Percentiles rank a stretch among this genome's conserved stretches.
Conservation (phyloP, 1,140 invertebrate genomes). For the Listronotus bonariensis region DNA sequence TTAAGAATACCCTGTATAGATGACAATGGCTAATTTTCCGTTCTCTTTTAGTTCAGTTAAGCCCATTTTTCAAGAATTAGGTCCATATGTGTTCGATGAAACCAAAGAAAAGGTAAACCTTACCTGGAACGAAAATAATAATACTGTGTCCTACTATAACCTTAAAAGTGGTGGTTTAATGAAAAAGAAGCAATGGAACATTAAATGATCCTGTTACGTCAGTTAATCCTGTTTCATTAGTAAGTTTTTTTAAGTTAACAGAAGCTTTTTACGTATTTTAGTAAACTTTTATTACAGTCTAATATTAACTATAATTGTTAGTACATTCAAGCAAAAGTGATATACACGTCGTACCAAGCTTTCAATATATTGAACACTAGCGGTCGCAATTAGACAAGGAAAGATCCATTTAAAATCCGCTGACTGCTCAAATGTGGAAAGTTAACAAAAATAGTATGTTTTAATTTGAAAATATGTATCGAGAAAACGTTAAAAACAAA, state of each 20-base stretch:
- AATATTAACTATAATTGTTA: no score
- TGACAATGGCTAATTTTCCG: slow-evolving; percentile 57
- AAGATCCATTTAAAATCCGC: no score
- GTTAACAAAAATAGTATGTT: no score
- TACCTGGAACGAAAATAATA: slow-evolving; percentile 61
- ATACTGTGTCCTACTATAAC: slow-evolving; percentile 79
- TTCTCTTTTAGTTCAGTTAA: slow-evolving; percentile 15
- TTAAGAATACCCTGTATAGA: slow-evolving; percentile 20
- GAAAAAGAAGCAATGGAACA: slow-evolving; percentile 61
- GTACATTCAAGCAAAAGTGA: no score
- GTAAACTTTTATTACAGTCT: no score
- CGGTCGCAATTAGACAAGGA: no score
- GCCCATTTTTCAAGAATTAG: slow-evolving; percentile 57
- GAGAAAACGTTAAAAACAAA: no score
- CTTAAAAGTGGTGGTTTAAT: slow-evolving; percentile 79
- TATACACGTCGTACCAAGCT: no score
- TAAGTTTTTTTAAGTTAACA: slow-evolving; percentile 58
- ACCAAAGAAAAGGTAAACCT: slow-evolving; percentile 72
- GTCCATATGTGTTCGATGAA: slow-evolving; percentile 75
- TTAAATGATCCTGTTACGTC: slow-evolving; percentile 63
- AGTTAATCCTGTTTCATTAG: slow-evolving; percentile 80
- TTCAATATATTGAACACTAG: no score
- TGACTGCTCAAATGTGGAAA: no score
- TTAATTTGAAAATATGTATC: no score
- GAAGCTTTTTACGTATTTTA: background rate